Evolutionary conservation across 2,113 vertebrate species (phyloP).

Genomic region (Stictonetta naevosa): DNA sequence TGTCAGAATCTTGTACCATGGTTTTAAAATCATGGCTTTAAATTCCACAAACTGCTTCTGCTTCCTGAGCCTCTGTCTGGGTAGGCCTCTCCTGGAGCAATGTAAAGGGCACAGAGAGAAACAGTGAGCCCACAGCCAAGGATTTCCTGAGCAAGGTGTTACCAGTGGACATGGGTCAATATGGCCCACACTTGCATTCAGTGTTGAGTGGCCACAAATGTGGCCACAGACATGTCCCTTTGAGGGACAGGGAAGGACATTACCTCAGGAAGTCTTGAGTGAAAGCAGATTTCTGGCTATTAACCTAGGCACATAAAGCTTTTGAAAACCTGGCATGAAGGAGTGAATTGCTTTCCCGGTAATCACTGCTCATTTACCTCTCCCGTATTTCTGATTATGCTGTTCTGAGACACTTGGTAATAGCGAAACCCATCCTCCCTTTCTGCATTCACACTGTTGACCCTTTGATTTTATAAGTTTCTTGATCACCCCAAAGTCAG

Average conservation of each 20-base stretch:
- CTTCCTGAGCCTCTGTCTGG: not conserved
- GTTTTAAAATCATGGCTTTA: not conserved
- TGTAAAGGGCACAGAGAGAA: not conserved
- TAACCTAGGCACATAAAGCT: constrained; percentile 27
- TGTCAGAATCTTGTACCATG: not conserved
- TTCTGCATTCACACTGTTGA: not conserved
- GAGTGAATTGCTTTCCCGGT: constrained; percentile 21
- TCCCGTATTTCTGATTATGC: constrained; percentile 14
- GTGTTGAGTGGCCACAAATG: not conserved
- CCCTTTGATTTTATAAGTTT: not conserved
- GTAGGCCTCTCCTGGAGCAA: not conserved
- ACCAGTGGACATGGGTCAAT: not conserved
- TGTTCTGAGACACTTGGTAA: not conserved
- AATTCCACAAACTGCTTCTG: not conserved
- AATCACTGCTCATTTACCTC: constrained; percentile 45
- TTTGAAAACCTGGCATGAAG: constrained; percentile 41
- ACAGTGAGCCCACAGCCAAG: not conserved
- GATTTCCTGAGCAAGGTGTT: not conserved
- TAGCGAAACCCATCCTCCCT: not conserved
- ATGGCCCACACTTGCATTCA: rapidly evolving
- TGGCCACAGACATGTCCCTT: not conserved
- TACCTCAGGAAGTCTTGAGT: not conserved
- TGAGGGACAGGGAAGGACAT: constrained; percentile 5
- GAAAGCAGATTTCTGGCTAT: constrained; percentile 34
- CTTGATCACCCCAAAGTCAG: not conserved